A percentile compares a stretch with the other conserved stretches of the same genome.
These are phyloP conservation scores for Corythornis leucogaster DNA, from an alignment of 2,797 vertebrate species.

Conservation along the genomic window DNA sequence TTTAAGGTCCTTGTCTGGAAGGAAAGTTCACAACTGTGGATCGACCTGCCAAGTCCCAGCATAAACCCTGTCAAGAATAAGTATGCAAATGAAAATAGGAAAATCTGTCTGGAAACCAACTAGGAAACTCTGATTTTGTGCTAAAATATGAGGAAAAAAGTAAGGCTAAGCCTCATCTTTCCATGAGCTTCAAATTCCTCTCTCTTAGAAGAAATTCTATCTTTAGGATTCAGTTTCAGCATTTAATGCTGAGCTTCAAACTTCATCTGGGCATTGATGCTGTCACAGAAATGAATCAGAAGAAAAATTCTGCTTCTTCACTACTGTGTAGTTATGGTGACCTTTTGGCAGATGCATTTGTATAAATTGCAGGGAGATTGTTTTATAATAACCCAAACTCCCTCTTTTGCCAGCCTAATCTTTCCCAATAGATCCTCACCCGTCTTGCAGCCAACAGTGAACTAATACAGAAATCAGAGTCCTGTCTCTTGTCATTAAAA, in stretches of 20 bases:
- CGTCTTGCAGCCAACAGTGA: not conserved
- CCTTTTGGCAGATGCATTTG: not conserved
- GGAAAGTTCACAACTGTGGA: not conserved
- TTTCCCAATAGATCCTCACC: not conserved
- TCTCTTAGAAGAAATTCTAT: not conserved
- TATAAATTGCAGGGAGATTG: accelerated
- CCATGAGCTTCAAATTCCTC: not conserved
- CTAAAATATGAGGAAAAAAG: not conserved
- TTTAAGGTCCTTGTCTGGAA: not conserved
- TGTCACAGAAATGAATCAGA: not conserved
- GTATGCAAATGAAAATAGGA: not conserved
- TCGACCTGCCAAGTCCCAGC: not conserved
- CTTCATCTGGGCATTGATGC: not conserved
- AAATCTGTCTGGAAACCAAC: not conserved
- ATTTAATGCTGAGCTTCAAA: not conserved
- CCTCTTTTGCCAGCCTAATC: not conserved
- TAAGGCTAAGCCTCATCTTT: not conserved
- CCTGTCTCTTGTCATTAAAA: not conserved
- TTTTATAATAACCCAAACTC: not conserved
- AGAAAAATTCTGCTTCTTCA: not conserved
- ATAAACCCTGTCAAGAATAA: not conserved
- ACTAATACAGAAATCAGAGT: not conserved
- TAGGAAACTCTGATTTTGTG: not conserved
- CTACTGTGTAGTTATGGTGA: accelerated
- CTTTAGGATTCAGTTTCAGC: not conserved